These are phyloP conservation scores for Myrmophylax atrothorax DNA, from an alignment of 2,113 vertebrate species.

Conservation along the genomic window DNA sequence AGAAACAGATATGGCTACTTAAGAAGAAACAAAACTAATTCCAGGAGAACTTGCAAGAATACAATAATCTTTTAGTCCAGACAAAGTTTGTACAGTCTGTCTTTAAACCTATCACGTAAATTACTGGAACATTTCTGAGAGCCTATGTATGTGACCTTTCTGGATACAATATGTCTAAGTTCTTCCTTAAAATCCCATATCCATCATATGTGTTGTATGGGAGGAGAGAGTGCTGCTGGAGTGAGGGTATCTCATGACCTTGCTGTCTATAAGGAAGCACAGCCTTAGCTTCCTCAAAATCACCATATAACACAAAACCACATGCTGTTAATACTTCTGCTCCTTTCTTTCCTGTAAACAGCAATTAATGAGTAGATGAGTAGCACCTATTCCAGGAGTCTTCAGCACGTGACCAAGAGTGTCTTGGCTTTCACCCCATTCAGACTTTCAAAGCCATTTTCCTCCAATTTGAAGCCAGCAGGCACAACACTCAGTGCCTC, in stretches of 20 bases:
- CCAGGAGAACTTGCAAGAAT: not conserved
- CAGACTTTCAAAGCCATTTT: not conserved
- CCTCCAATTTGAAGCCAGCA: not conserved
- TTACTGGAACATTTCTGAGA: not conserved
- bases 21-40: not conserved
- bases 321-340: not conserved
- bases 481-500: not conserved
- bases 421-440: not conserved
- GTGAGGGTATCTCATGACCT: not conserved
- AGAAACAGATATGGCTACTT: not conserved
- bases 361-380: not conserved
- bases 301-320: not conserved
- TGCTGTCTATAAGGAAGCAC: not conserved
- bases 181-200: not conserved
- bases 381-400: not conserved
- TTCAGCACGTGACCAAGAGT: not conserved
- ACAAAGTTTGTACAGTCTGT: not conserved
- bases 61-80: not conserved
- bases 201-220: not conserved
- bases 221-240: not conserved
- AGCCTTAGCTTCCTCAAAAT: not conserved
- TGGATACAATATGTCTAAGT: not conserved
- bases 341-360: not conserved
- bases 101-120: not conserved
- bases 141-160: not conserved